Base-by-base conservation (phyloP, 2,113 vertebrate genomes). In the Centrocercus urophasianus region DNA sequence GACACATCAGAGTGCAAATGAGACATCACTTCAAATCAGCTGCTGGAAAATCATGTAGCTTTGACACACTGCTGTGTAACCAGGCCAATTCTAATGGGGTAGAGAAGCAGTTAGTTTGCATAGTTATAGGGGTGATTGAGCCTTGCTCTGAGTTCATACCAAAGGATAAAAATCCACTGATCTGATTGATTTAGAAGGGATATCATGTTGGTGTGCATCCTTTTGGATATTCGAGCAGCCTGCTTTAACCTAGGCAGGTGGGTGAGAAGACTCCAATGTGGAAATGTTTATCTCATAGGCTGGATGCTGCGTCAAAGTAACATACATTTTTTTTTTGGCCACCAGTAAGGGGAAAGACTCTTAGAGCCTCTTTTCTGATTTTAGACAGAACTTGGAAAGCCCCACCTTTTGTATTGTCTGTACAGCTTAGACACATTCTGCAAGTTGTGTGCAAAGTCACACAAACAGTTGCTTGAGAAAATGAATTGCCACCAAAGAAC, bases 61-160 rank as follows among this genome's bases (percentile, higher is more conserved):
- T 2, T 19, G 3, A 43, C 25, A 0, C 13, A 2, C 11, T 25
- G 17, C 54, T 60, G 32, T 28, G 47, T 42, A 11, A 34, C 48
- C 28, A 42, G 7, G 4, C 0, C 18, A 5, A 21, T 0, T 32
- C 45, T 54, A 61, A 2, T 3, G 65, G 50, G 40, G 50, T 32
- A 81, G 36, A 61, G 82, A 5, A 63, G 56, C 6, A 0, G 1
- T 3, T 9, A 45, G 50, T 28, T 14, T 56, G 22, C 11, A 4
- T 14, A 21, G 14, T 20, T 27, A 4, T 6, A 30, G 75, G 50
- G 5, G 9, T 10, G 17, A 2, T 10, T 70, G 24, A 40, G 45
- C 67, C 52, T 80, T 72, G 34, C 36, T 66, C 75, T 63, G 83
- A 47, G 19, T 38, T 50, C 1, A 0, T 25, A 24, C 22, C 47